Conservation (phyloP, 2,113 vertebrate species). For the Eonycteris spelaea region DNA sequence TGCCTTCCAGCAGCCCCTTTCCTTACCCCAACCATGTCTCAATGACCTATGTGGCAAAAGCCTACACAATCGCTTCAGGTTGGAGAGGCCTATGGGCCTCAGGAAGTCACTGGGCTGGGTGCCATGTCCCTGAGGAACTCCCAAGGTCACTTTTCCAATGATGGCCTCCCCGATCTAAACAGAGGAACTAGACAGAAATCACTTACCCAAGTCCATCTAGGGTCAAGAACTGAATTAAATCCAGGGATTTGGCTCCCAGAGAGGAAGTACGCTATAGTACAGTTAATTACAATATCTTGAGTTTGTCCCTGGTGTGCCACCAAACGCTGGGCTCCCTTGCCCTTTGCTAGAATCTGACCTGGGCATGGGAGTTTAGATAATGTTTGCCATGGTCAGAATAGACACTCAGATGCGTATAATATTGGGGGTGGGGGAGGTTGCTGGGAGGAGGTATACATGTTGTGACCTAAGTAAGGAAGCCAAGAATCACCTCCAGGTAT, state of each 20-base stretch:
- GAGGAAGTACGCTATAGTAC: neutral
- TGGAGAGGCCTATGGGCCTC: neutral
- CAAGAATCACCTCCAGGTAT: neutral
- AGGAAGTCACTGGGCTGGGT: neutral
- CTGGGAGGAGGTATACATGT: neutral
- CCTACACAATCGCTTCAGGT: neutral
- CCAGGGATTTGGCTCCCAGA: neutral
- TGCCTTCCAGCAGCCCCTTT: neutral
- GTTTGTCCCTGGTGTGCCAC: neutral
- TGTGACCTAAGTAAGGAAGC: neutral
- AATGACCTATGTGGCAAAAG: neutral
- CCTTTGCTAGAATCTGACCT: neutral
- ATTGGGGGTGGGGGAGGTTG: fast-evolving
- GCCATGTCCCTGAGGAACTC: neutral
- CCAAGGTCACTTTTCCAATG: neutral
- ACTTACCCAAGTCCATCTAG: neutral
- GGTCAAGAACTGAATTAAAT: neutral
- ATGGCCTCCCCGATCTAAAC: neutral
- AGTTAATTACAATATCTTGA: neutral
- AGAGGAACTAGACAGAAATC: neutral
- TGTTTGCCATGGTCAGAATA: neutral
- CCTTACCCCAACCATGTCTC: neutral
- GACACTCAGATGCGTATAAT: neutral
- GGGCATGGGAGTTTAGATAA: neutral
- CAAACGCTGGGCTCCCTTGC: neutral